phyloP scores from a whole-genome alignment of 2,888 invertebrate species.

The Phyllotreta cruciferae region DNA sequence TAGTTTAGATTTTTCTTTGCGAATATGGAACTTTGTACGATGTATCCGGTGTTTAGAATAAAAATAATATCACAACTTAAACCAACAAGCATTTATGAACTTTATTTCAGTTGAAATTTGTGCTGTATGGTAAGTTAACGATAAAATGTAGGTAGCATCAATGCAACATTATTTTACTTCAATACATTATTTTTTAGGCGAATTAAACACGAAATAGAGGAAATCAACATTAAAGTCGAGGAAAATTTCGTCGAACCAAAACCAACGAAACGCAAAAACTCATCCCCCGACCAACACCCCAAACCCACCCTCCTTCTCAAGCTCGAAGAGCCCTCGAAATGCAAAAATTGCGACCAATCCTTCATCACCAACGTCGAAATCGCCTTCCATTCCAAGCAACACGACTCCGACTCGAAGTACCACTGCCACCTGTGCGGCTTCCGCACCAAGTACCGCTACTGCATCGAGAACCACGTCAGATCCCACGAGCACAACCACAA shows the following conservation, averaged over 20 bases:
- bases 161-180: no score
- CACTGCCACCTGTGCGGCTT: slow-evolving; percentile 55
- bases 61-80: background rate
- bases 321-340: slow-evolving; percentile 59
- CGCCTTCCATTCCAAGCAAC: slow-evolving; percentile 51
- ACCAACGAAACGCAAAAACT: slow-evolving; percentile 25
- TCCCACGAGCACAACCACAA: slow-evolving; percentile 61
- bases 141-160: no score
- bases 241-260: slow-evolving; percentile 28
- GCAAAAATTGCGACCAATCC: slow-evolving; percentile 64
- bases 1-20: slow-evolving; percentile 2
- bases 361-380: slow-evolving; percentile 58
- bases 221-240: background rate
- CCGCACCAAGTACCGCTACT: slow-evolving; percentile 52
- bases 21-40: background rate
- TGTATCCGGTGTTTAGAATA: background rate
- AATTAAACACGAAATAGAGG: no score
- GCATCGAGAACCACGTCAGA: slow-evolving; percentile 58
- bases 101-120: background rate
- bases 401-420: slow-evolving; percentile 50
- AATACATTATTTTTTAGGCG: no score
- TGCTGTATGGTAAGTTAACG: background rate
- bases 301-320: slow-evolving; percentile 45
- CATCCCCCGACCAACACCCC: slow-evolving; percentile 19
- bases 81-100: background rate